Base-by-base conservation (phyloP, 2,888 invertebrate genomes). In the Ptychoptera contaminata region DNA sequence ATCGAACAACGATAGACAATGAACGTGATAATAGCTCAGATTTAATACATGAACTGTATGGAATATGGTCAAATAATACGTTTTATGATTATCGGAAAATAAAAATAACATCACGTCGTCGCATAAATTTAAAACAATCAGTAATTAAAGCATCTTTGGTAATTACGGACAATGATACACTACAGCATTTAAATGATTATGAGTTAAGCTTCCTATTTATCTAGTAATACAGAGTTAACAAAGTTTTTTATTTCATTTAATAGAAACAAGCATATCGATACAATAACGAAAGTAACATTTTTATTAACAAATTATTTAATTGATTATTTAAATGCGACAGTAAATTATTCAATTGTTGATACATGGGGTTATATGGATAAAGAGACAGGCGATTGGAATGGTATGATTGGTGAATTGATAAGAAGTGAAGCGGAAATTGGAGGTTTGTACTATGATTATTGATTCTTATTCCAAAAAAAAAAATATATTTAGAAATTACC, bases 201-300 rank as follows among this genome's bases (percentile, higher is more conserved):
- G 62, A 69, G 76, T 74, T 62, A 65, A 44, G 29, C 14, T 2
- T 12, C 11, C 23, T 23, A 23, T 23, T 23, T 23, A 23, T 23
- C 7, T 7, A 3, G 23, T 23, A 5, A 34, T 15, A 7, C 3
- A 23, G 7, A 5, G 7, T 23, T 23, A 23, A 23, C 7, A 7
- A n/a, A 23, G 23, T 5, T 23, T 23, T 23, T 23, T 32, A 3
- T 32, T 32, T 32, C 8, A 9, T 9, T 32, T 32, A 32, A 34
- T 43, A 65, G 67, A 44, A 57, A 68, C 36, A 63, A 59, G 46
- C 68, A 69, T 47, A 61, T 70, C 6, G 78, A 79, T 55, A 75
- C 77, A 10, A 73, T 77, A 40, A 72, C 76, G 2, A 79, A 79
- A 60, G 76, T 74, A 1, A 75, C 74, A 58, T 77, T 72, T 53